phyloP scores from a whole-genome alignment of 2,888 invertebrate genomes.

The Siphonodentalium dalli region DNA sequence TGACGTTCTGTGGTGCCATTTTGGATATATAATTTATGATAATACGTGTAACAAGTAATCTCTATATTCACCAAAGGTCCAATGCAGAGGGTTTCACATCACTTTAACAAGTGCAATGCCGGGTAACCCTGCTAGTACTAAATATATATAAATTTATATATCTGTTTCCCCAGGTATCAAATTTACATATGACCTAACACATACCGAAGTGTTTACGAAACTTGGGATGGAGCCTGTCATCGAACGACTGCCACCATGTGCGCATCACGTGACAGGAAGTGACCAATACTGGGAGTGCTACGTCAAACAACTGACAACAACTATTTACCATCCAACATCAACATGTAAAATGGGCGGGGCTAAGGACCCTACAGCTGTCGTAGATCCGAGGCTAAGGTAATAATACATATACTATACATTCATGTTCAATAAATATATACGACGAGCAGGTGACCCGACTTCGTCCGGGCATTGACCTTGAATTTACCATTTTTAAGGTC shows the following conservation, averaged over 20 bases:
- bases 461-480: no score
- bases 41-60: no score
- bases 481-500: no score
- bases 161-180: constrained; percentile 12
- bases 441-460: no score
- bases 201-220: constrained; percentile 23
- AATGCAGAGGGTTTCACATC: no score
- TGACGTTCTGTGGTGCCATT: no score
- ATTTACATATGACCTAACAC: constrained; percentile 17
- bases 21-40: no score
- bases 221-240: constrained; percentile 17
- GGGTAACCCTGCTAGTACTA: no score
- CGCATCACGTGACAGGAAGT: constrained; percentile 13
- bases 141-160: background rate
- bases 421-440: no score
- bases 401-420: no score
- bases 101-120: background rate
- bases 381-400: constrained; percentile 71
- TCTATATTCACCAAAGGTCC: background rate
- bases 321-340: constrained; percentile 73
- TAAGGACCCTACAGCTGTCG: constrained; percentile 69
- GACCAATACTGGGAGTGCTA: constrained; percentile 34
- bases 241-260: constrained; percentile 17
- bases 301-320: constrained; percentile 15
- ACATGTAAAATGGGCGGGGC: constrained; percentile 75